Evolutionary conservation across 2,888 invertebrate genomes (phyloP), one percentile per base, ranked within the genome.

Genomic region (Syrphus vitripennis): DNA sequence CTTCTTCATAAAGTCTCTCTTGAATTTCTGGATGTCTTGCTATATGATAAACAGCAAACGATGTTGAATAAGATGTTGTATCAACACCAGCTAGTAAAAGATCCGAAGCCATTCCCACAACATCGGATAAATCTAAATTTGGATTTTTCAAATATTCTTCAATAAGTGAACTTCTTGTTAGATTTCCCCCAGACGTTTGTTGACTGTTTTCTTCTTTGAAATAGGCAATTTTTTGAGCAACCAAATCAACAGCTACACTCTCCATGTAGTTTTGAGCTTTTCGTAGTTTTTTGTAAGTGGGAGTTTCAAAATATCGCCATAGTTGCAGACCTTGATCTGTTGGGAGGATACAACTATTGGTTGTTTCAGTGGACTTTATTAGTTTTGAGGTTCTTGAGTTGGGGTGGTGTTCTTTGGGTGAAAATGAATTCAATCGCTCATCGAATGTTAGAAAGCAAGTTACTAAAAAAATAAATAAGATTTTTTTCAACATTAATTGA

Each of bases 61-160:
- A 95, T 7, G 95, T 94, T 0, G 96, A 94, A 91, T 96, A 97
- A 0, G 97, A 94, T 0, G 96, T 97, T 83, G 98, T 98, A 90
- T 98, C 97, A 76, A 97, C 95, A 76, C 97, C 97, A 69, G 97
- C 98, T 90, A 98, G 93, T 26, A 98, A 92, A 90, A 97, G 95
- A 92, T 98, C 98, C 45, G 96, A 95, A 79, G 96, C 95, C 94
- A 97, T 96, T 74, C 97, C 97, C 57, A 95, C 93, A n/a, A 97
- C 93, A 91, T 98, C 97, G 90, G 95, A 96, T 21, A 95, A 93
- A 91, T 97, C 95, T 4, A 97, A 90, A 88, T 95, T 94, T 0
- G 95, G 93, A 82, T 95, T 95, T 71, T 94, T 92, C 4, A 97
- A 91, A 91, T 97, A 97, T 24, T 94, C 94, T 81, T 94, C 94